Base-by-base conservation (phyloP, 2,113 vertebrate genomes). In the Pogona vitticeps region DNA sequence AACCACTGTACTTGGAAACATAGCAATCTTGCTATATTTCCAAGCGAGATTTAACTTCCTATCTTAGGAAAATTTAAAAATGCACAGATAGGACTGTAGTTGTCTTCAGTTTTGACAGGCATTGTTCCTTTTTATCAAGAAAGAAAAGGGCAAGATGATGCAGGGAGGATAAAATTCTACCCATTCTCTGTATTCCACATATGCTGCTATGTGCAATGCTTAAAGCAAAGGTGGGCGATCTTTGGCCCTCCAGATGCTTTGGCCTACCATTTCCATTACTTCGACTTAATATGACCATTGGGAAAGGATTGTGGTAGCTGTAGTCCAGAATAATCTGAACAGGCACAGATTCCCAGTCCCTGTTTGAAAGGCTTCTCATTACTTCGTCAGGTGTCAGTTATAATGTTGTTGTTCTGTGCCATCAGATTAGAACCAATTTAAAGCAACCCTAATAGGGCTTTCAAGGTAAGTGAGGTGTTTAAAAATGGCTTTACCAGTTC, bases 51-150 rank as follows among this genome's bases (percentile, higher is more conserved):
- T 89, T 90, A n/a, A 2, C 79, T 0, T 71, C 88, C 0, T 0
- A 56, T 38, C 76, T 87, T 88, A 81, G 83, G 68, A 90, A 93
- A 67, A 38, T n/a, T 58, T 7, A 26, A 67, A 81, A 52, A 7
- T 26, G 36, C 67, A 78, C 59, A 38, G 72, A 76, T 82, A 88
- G 28, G 46, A 70, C 80, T 8, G 38, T 6, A 76, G 31, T 46
- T 40, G 7, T 3, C 21, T 65, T 46, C 65, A 71, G 2, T 4
- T 80, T 3, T 65, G 46, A 72, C 26, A 72, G 28, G 73, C 76
- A 91, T 46, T 73, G 1, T 31, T 61, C 18, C 0, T 80, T 3
- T 70, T 85, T 65, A 85, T 36, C 58, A n/a, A 38, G 28, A 10
- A 36, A 6, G 63, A 90, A 21, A 38, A 13, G 40, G 1, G 67